phyloP scores from a whole-genome alignment of 30 jellyfish, hydroid and myxozoan species.

The Hydra vulgaris region DNA sequence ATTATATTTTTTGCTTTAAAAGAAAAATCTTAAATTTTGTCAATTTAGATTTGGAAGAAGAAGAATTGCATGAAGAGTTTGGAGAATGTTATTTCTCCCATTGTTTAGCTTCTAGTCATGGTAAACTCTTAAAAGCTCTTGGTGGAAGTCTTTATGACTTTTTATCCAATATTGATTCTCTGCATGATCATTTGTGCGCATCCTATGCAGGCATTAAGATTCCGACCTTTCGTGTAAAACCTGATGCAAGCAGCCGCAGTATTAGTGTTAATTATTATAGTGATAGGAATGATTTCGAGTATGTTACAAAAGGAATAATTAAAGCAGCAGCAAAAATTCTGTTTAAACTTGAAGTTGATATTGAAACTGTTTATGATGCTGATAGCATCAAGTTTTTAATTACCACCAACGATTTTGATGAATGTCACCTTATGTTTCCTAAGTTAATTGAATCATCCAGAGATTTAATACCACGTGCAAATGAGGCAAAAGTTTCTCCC shows the following conservation, averaged over 20 bases:
- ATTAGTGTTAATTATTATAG: conserved; percentile 23
- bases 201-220: conserved; percentile 35
- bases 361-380: conserved; percentile 25
- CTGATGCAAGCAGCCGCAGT: conserved; percentile 17
- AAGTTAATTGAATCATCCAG: conserved; percentile 30
- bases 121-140: conserved; percentile 23
- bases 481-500: conserved; percentile 52
- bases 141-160: conserved; percentile 44
- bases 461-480: conserved; percentile 31
- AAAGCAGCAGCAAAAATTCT: conserved; percentile 28
- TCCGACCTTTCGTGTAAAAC: conserved; percentile 42
- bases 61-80: conserved; percentile 40
- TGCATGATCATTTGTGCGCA: conserved; percentile 41
- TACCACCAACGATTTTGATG: conserved; percentile 30
- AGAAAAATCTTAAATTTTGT: too few species aligned
- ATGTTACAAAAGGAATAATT: conserved; percentile 40
- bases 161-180: conserved; percentile 38
- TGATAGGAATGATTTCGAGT: conserved; percentile 36
- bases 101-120: conserved; percentile 32
- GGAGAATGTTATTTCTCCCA: conserved; percentile 33
- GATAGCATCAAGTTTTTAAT: conserved; percentile 25
- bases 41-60: conserved; percentile 30
- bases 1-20: too few species aligned
- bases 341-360: conserved; percentile 17
- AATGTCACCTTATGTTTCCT: conserved; percentile 42